Base-by-base conservation (phyloP, 2,113 vertebrate genomes). In the Salvelinus fontinalis region DNA sequence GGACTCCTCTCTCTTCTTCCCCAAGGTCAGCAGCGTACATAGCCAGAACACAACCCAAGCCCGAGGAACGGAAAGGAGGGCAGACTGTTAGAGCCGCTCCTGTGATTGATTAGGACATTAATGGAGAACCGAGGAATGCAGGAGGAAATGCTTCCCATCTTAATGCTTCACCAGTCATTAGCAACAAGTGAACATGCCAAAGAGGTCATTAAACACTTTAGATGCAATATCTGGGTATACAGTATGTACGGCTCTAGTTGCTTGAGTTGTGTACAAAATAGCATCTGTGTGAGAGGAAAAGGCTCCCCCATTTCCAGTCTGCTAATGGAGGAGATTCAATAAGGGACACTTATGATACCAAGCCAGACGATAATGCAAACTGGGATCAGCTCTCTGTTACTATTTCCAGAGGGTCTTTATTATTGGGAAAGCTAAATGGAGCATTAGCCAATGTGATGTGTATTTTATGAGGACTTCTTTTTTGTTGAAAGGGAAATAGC, bases 371-470 rank as follows among this genome's bases (percentile, higher is more conserved):
- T 84, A 87, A 85, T 80, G 84, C 83, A 90, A 88, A 90, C 85
- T 82, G 80, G 72, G 18, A 81, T 78, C 80, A 75, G 83, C 82
- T 67, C 80, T 81, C 81, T 57, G 80, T 77, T 86, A 84, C 90
- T 91, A 88, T 90, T 92, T 88, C 85, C 79, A 89, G 88, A 83
- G 81, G 75, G 79, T 74, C 72, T 68, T 60, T 79, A 84, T 90
- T 92, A 89, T 90, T 89, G 84, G 92, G 90, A 92, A 89, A 84
- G 74, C 83, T 86, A 90, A 90, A 87, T 87, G 87, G 86, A 87
- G 90, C 89, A 87, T 89, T 92, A 88, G 79, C 76, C 84, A 81
- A 88, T 87, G 85, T 81, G 62, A 12, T 24, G 29, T 54, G 44
- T 70, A 44, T 44, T 44, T 11, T 74, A 70, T 82, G 82, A 84